Evolutionary conservation across 1,140 invertebrate species (phyloP), one percentile per base, ranked within the genome.

Genomic region (Saccostrea glomerata): DNA sequence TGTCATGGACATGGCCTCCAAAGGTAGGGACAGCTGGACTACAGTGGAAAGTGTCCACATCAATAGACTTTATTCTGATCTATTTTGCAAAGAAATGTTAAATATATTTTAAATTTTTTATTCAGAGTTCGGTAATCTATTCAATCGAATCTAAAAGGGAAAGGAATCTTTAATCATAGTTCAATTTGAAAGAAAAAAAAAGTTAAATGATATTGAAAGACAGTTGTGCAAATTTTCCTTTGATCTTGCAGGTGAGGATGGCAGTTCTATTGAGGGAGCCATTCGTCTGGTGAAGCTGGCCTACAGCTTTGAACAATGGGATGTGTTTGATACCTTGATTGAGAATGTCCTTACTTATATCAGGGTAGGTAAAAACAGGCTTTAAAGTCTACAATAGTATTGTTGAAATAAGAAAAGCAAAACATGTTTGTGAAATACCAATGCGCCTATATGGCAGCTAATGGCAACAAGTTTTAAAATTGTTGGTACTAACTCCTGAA

Each of bases 291-390:
- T 94, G 6, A 95, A 94, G 87, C 91, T 94, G 85, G 93, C 94
- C 12, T 95, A 93, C 89, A 93, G 92, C 90, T 95, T 93, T 92
- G 94, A 95, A 86, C 92, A 94, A 54, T 95, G 92, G 92, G 95
- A 95, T 20, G 87, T 94, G 40, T 95, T 94, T 92, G 94, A 94
- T 85, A 73, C 70, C 36, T 86, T 94, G n/a, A 88, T 93, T 85
- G 92, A 92, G 9, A 91, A 89, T 40, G 91, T 94, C 0, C 88
- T 94, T 1, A 85, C 82, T 25, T 91, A 92, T 66, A 86, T 94
- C 13, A 93, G 92, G 93, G 94, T 94, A 91, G 66, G 86, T 47
- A 47, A 3, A 3, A 1, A 7, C 47, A 47, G 9, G 6, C 2
- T 47, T 47, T 47, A 47, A 47, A 47, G 47, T 6, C 5, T 47